Evolutionary conservation across 2,113 vertebrate genomes (phyloP), one percentile per base, ranked within the genome.

Genomic region (Lophura nycthemera): DNA sequence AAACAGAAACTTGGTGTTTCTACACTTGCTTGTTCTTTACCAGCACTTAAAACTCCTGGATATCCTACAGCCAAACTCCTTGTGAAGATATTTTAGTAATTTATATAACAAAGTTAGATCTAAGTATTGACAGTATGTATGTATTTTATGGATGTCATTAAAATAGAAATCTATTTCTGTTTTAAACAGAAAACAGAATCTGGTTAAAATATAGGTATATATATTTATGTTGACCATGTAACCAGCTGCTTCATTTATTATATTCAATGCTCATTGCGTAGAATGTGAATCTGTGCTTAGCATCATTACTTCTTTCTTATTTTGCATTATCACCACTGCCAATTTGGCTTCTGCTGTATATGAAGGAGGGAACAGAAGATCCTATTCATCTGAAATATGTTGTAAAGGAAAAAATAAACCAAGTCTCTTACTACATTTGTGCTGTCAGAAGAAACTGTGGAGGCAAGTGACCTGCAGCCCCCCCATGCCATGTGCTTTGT

Each of bases 391-490:
- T 32, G 21, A 76, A 96, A 86, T 30, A 19, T 30, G 63, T 73
- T 78, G 78, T 88, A 71, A 92, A 94, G 25, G 32, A 25, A 10
- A 24, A 60, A 71, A 34, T 4, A 52, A 82, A 60, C 14, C 32
- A 59, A 63, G 71, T 60, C 70, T 67, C 92, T 86, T 43, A 42
- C 54, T 76, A 60, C 0, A 2, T 63, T 83, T 47, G 5, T 12
- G 29, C 50, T 84, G 82, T 15, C 30, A 47, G 57, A 29, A 90
- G 78, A 74, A 67, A 25, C n/a, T 30, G 16, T 75, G 81, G 61
- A 60, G 69, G 81, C 47, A 91, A 92, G 80, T 72, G 83, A 95
- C 87, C 82, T 88, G 45, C 38, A 92, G 88, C 78, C 91, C 61
- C 60, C 36, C 59, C 63, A 21, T 95, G 66, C 72, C 83, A 52